phyloP scores from a whole-genome alignment of 2,797 vertebrate genomes.

The Pipistrellus pygmaeus region DNA sequence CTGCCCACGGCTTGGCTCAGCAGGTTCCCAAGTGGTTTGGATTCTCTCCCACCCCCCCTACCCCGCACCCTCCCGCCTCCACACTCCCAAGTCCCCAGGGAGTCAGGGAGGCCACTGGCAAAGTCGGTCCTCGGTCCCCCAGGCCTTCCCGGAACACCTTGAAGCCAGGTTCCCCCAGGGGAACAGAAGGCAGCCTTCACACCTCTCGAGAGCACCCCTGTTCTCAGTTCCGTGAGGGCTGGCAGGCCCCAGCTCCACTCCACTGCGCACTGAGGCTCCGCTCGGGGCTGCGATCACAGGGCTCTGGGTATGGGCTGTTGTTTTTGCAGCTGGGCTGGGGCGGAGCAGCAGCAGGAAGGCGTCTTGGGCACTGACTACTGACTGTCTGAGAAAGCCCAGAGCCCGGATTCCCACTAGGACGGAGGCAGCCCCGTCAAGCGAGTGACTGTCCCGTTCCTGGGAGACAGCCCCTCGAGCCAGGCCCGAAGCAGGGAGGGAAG shows the following conservation, averaged over 20 bases:
- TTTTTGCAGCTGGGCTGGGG: slow-evolving; percentile 85
- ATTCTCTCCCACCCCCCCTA: slow-evolving; percentile 43
- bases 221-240: neutral
- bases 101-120: slow-evolving; percentile 70
- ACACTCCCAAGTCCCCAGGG: slow-evolving; percentile 64
- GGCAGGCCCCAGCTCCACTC: neutral
- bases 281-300: slow-evolving; percentile 67
- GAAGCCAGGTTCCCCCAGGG: neutral
- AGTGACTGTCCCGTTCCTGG: slow-evolving; percentile 9
- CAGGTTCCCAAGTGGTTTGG: slow-evolving; percentile 81
- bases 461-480: neutral
- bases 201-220: neutral
- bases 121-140: slow-evolving; percentile 7
- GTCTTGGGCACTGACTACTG: slow-evolving; percentile 56
- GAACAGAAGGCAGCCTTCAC: neutral
- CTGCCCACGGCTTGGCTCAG: slow-evolving; percentile 80
- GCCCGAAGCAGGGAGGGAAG: neutral
- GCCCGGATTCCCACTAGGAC: slow-evolving; percentile 78
- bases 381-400: slow-evolving; percentile 80
- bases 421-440: neutral
- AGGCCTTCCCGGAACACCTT: neutral
- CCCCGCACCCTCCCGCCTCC: neutral
- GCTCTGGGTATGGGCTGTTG: slow-evolving; percentile 77
- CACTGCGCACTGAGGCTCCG: neutral
- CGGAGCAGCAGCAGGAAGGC: slow-evolving; percentile 74